A percentile compares a stretch with the other conserved stretches of the same genome.
These are phyloP conservation scores for Sebastes flavidus DNA, from an alignment of 2,797 vertebrate genomes.

Conservation along the genomic window DNA sequence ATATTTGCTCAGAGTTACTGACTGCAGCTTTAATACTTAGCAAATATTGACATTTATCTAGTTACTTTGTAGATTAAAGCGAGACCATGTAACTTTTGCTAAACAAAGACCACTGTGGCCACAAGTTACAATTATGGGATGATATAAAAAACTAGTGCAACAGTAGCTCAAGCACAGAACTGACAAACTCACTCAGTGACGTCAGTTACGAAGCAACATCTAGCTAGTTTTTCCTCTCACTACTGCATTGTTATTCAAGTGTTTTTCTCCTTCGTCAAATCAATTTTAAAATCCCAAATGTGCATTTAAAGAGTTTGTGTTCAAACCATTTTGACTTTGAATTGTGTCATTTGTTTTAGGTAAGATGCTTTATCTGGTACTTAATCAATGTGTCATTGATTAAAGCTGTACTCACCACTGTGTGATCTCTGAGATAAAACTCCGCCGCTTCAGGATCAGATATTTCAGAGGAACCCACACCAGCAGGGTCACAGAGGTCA, in stretches of 20 bases:
- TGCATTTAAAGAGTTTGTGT: background rate
- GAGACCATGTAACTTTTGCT: background rate
- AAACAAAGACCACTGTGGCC: background rate
- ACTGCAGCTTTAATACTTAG: no score
- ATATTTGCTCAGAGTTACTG: no score
- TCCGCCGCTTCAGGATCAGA: slow-evolving; percentile 71
- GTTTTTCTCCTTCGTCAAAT: background rate
- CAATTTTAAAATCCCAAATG: background rate
- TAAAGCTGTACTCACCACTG: slow-evolving; percentile 83
- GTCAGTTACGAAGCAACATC: background rate
- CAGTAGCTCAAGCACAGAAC: background rate
- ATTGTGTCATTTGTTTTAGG: background rate
- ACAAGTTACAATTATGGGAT: background rate
- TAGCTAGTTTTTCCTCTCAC: background rate
- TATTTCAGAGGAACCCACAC: slow-evolving; percentile 89
- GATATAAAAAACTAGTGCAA: background rate
- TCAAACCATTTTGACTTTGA: background rate
- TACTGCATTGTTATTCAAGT: background rate
- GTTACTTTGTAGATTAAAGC: background rate
- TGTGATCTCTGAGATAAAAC: slow-evolving; percentile 69
- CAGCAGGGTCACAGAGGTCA: slow-evolving; percentile 83
- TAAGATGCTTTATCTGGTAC: background rate
- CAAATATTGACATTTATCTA: background rate
- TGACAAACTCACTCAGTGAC: background rate
- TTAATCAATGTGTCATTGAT: background rate